phyloP scores from a whole-genome alignment of 2,888 invertebrate genomes.

The Camponotus fellah region DNA sequence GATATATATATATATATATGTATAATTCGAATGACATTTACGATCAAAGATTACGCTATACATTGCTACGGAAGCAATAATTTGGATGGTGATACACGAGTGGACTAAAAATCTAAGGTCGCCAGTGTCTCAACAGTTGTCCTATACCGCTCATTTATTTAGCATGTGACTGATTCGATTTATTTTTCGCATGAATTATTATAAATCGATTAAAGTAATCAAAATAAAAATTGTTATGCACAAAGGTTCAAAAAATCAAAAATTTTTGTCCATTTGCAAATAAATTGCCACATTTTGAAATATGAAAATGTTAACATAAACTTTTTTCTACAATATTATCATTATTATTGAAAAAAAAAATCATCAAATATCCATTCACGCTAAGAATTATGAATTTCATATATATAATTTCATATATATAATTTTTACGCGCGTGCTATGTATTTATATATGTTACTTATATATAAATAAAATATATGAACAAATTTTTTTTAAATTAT shows the following conservation, averaged over 20 bases:
- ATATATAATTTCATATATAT: background rate
- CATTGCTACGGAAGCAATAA: background rate
- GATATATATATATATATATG: background rate
- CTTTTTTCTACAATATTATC: background rate
- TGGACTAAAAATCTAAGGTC: background rate
- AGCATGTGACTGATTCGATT: background rate
- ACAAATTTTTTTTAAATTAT: conserved; percentile 23
- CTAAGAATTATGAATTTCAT: conserved; percentile 10
- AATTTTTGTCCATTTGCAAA: conserved; percentile 11
- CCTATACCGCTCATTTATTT: background rate
- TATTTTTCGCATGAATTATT: background rate
- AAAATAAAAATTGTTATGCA: background rate
- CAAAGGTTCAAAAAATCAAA: background rate
- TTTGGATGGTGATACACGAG: background rate
- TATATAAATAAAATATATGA: conserved; percentile 42
- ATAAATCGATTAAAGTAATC: background rate
- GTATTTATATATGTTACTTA: background rate
- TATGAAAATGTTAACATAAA: background rate
- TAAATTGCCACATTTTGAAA: background rate
- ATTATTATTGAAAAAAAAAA: background rate
- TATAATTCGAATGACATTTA: background rate
- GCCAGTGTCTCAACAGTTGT: background rate
- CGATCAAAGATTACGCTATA: background rate
- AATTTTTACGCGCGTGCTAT: conserved; percentile 2
- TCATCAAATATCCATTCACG: background rate